These are phyloP conservation scores for Yasuhikotakia modesta DNA, from an alignment of 2,797 vertebrate species.

Conservation along the genomic window DNA sequence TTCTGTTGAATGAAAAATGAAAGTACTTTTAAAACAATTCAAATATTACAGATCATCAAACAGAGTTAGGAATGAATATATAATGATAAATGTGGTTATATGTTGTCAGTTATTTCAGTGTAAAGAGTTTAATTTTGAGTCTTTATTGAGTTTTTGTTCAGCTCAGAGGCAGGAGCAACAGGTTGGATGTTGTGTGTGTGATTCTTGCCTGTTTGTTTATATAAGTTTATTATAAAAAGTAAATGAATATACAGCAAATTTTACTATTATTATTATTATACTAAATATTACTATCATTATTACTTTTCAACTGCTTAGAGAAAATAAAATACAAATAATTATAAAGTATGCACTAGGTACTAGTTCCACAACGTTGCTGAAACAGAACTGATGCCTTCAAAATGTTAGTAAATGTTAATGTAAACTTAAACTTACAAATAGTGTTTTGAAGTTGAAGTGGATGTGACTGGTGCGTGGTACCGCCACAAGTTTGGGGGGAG, in stretches of 20 bases:
- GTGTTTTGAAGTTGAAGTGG: not conserved
- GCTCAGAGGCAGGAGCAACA: slow-evolving; percentile 18
- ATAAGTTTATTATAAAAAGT: not conserved
- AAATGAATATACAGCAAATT: not conserved
- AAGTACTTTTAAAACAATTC: not conserved
- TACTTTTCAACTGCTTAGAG: no score
- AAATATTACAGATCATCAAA: not conserved
- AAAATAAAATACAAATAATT: no score
- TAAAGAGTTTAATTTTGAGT: not conserved
- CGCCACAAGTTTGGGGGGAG: slow-evolving; percentile 38
- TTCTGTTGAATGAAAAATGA: not conserved
- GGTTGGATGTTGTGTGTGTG: not conserved
- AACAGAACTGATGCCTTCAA: no score
- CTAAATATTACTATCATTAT: no score
- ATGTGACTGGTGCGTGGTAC: slow-evolving; percentile 31
- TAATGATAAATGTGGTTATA: not conserved
- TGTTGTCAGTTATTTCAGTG: not conserved
- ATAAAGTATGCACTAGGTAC: no score
- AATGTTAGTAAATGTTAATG: no score
- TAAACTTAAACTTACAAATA: no score
- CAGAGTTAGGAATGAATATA: not conserved
- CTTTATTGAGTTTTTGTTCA: not conserved
- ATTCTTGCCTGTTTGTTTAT: not conserved
- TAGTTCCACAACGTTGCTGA: no score
- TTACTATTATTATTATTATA: no score